phyloP scores from a whole-genome alignment of 2,797 vertebrate genomes.

The Coccyzus lansbergi region DNA sequence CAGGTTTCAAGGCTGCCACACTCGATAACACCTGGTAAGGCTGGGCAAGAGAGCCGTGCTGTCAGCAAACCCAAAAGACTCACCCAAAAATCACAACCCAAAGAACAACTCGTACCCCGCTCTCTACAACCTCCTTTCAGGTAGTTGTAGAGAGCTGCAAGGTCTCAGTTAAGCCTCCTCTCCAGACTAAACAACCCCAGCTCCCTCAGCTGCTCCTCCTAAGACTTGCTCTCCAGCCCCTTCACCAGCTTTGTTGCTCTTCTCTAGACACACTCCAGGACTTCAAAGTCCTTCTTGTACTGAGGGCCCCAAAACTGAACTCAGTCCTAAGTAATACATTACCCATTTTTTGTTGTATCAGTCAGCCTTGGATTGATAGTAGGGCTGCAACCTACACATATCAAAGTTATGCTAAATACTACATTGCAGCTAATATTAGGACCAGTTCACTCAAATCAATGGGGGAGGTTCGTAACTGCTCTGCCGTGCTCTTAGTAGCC shows the following conservation, averaged over 20 bases:
- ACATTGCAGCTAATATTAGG: not conserved
- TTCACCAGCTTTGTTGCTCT: too few relatives aligned
- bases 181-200: too few relatives aligned
- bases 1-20: fast-evolving
- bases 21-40: not conserved
- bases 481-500: not conserved
- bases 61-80: fast-evolving
- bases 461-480: not conserved
- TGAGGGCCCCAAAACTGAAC: too few relatives aligned
- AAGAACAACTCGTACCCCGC: not conserved
- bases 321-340: fast-evolving
- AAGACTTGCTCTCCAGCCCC: too few relatives aligned
- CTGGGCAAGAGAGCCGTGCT: not conserved
- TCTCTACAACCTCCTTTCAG: too few relatives aligned
- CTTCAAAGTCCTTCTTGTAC: too few relatives aligned
- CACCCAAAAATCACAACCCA: not conserved
- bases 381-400: not conserved
- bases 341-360: not conserved
- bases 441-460: not conserved
- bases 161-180: too few relatives aligned
- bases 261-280: too few relatives aligned
- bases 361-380: not conserved
- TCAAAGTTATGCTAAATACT: not conserved
- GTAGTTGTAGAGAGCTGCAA: too few relatives aligned
- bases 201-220: too few relatives aligned